Evolutionary conservation across 2,888 invertebrate species (phyloP).

Genomic region (Petrolisthes cinctipes): DNA sequence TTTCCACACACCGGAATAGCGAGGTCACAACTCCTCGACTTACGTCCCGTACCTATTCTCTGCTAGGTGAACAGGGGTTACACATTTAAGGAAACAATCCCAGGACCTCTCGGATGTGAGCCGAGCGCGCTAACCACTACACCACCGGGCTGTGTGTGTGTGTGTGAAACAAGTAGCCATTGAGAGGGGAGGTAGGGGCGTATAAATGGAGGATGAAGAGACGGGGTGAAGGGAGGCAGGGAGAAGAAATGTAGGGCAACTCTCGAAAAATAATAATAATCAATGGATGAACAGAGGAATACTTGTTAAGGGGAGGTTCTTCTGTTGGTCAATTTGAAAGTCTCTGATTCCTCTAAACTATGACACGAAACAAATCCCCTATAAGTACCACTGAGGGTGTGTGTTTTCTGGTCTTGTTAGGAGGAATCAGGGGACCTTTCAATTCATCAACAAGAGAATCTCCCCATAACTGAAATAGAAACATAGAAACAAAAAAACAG

Average conservation of each 20-base stretch:
- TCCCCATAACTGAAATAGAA: background rate
- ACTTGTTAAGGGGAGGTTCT: background rate
- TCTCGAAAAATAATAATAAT: background rate
- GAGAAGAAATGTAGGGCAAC: background rate
- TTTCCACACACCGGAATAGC: too few species aligned
- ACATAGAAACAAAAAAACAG: background rate
- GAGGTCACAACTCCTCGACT: too few species aligned
- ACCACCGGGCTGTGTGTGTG: too few species aligned
- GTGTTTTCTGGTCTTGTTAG: background rate
- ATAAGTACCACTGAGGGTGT: background rate
- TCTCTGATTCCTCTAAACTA: background rate
- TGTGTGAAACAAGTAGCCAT: background rate
- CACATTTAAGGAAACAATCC: too few species aligned
- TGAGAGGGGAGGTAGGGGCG: background rate
- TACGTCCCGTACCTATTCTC: too few species aligned
- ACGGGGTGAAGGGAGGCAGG: background rate
- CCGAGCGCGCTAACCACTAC: too few species aligned
- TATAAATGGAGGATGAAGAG: background rate
- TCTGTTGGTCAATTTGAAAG: background rate
- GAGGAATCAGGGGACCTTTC: too few species aligned
- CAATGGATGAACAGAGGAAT: too few species aligned
- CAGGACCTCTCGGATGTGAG: too few species aligned
- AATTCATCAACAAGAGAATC: too few species aligned
- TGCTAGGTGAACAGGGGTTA: too few species aligned
- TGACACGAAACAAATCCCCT: too few species aligned